Evolutionary conservation across 2,888 invertebrate genomes (phyloP).

Genomic region (Choristoneura rosaceana): DNA sequence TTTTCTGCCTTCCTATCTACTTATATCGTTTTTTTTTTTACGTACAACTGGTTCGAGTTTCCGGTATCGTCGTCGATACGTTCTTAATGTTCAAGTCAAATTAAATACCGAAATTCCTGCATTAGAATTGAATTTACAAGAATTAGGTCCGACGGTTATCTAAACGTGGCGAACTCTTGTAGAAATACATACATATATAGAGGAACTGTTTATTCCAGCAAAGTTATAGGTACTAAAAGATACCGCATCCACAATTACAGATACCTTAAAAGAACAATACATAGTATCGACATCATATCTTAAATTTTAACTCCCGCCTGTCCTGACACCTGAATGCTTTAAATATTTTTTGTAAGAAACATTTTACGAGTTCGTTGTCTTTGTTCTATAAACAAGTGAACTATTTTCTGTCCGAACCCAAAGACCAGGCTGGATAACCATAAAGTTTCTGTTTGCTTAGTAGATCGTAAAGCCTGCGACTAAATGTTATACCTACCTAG

Average conservation of each 20-base stretch:
- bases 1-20: constrained; percentile 51
- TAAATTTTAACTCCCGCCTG: constrained; percentile 8
- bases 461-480: constrained; percentile 58
- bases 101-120: constrained; percentile 19
- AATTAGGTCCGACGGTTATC: neutral
- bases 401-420: constrained; percentile 65
- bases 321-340: constrained; percentile 51
- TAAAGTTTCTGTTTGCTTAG: constrained; percentile 63
- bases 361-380: constrained; percentile 83
- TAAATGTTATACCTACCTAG: constrained; percentile 2
- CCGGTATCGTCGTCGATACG: constrained; percentile 45
- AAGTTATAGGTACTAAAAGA: neutral
- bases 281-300: neutral
- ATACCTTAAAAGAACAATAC: too few species aligned
- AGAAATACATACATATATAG: neutral
- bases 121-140: neutral
- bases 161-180: neutral
- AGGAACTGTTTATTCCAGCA: neutral
- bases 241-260: too few species aligned
- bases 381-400: constrained; percentile 69
- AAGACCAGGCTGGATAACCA: constrained; percentile 60
- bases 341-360: constrained; percentile 57
- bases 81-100: constrained; percentile 41
- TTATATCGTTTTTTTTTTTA: constrained; percentile 18
- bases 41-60: constrained; percentile 46